Conservation (phyloP, 2,113 vertebrate genomes). For the Cyprinodon brontotheroides region DNA sequence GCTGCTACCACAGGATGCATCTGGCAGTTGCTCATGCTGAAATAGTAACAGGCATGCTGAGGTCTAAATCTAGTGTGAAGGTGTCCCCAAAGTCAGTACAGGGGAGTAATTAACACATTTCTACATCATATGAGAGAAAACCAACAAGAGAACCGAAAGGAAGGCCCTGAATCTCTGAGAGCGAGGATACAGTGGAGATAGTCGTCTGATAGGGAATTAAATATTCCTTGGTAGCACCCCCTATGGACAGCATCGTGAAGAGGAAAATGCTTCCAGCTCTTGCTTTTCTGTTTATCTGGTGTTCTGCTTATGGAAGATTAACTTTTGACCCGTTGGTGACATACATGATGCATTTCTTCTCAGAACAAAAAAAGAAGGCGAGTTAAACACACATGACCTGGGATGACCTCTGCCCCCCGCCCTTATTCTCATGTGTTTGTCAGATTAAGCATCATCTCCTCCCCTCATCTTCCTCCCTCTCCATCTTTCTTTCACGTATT, state of each 20-base stretch:
- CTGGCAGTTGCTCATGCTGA: no score
- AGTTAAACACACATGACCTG: no score
- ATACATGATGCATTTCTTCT: not conserved
- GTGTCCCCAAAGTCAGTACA: no score
- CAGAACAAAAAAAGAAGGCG: no score
- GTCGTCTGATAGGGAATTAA: not conserved
- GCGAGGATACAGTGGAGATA: not conserved
- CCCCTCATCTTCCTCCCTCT: constrained; percentile 3
- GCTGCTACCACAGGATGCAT: no score
- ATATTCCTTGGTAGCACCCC: not conserved
- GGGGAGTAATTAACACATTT: no score
- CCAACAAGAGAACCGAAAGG: no score
- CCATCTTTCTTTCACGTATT: constrained; percentile 38
- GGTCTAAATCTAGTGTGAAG: no score
- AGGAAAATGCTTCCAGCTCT: not conserved
- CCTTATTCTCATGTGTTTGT: constrained; percentile 12
- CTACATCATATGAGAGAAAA: no score
- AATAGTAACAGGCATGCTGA: no score
- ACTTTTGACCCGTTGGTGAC: not conserved
- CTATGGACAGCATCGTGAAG: not conserved
- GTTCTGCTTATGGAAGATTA: not conserved
- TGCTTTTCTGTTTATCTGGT: not conserved
- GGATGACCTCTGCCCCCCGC: not conserved
- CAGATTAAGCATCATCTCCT: not conserved
- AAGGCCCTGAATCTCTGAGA: not conserved